Evolutionary conservation across 2,113 vertebrate genomes (phyloP), one percentile per base, ranked within the genome.

Genomic region (Corynorhinus townsendii): DNA sequence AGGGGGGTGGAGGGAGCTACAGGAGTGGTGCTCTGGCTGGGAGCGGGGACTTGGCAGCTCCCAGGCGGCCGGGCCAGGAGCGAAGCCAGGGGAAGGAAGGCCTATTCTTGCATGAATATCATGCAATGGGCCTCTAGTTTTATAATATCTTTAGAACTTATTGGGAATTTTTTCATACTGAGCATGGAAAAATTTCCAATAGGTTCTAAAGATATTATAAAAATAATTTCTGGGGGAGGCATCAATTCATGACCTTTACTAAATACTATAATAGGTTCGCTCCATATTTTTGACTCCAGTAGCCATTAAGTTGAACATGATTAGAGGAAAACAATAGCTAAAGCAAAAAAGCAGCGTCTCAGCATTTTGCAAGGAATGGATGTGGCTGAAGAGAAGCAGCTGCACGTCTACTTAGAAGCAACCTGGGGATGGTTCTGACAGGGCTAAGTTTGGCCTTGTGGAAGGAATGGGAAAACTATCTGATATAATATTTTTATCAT

Each of bases 251-350:
- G 62, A 66, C 54, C 64, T 96, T 96, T 91, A 75, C 40, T 96
- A 94, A 97, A 88, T 92, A 56, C 84, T 96, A 77, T 95, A 0
- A 0, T 81, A 93, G 66, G 75, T 96, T 73, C 89, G 96, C 85
- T 94, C 52, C 81, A 43, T 90, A 97, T 98, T 97, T 98, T 96
- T 92, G 96, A 90, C 66, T 97, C 73, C 83, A 95, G 72, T 97
- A 94, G 96, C 92, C 93, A 92, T 96, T 95, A 87, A 76, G 62
- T 97, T 98, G 81, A 96, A 96, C 83, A 73, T 92, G 97, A 97
- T 98, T 98, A 97, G 88, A 91, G 79, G 94, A 97, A 98, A 97
- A 98, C 95, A 98, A 96, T 97, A 96, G 95, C 38, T 73, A 93
- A 40, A 94, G 59, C 64, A 93, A 96, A 98, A 95, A 98, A 96